A percentile compares a stretch with the other conserved stretches of the same genome.
These are phyloP conservation scores for Microtus richardsoni DNA, from an alignment of 2,113 vertebrate species.

Conservation along the genomic window DNA sequence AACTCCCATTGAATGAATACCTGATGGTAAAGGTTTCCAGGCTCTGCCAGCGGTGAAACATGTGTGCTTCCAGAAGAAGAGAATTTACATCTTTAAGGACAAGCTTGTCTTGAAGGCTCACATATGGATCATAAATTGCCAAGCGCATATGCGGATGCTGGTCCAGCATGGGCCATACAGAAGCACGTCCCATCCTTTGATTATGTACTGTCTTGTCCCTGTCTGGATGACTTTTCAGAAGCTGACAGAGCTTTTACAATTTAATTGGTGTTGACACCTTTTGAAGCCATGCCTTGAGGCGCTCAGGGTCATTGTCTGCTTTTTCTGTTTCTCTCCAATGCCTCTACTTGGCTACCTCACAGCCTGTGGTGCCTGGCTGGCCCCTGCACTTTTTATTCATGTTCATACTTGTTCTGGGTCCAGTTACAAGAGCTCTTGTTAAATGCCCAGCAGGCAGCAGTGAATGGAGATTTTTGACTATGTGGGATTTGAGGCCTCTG, in stretches of 20 bases:
- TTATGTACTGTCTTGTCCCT: slow-evolving; percentile 86
- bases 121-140: slow-evolving; percentile 77
- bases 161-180: slow-evolving; percentile 78
- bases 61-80: background rate
- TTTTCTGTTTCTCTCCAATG: slow-evolving; percentile 84
- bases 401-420: slow-evolving; percentile 85
- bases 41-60: background rate
- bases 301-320: slow-evolving; percentile 86
- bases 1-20: background rate
- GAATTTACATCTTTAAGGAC: slow-evolving; percentile 54
- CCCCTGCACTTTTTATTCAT: slow-evolving; percentile 88
- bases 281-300: slow-evolving; percentile 89
- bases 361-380: slow-evolving; percentile 86
- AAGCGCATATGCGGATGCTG: slow-evolving; percentile 48
- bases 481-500: slow-evolving; percentile 86
- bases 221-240: slow-evolving; percentile 87
- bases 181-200: slow-evolving; percentile 82
- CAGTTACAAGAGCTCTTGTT: slow-evolving; percentile 87
- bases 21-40: slow-evolving; percentile 20
- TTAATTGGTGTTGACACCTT: slow-evolving; percentile 91
- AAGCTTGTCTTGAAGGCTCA: slow-evolving; percentile 72
- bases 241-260: slow-evolving; percentile 89
- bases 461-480: slow-evolving; percentile 88
- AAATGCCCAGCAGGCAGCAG: slow-evolving; percentile 89
- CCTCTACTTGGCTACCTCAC: slow-evolving; percentile 85